Evolutionary conservation across 2,797 vertebrate species (phyloP).

Genomic region (Xenopus petersii): DNA sequence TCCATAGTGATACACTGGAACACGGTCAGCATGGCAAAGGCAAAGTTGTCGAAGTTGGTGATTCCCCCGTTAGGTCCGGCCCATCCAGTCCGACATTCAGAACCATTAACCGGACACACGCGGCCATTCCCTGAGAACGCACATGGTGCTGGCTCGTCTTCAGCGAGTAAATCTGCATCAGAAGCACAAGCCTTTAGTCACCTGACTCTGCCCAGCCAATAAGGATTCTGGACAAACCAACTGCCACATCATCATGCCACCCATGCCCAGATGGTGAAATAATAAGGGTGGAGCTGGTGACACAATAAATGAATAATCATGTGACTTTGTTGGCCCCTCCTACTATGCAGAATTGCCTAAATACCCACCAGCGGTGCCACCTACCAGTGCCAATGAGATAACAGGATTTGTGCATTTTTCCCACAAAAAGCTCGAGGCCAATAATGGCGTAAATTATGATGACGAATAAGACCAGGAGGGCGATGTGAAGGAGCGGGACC

Average conservation of each 20-base stretch:
- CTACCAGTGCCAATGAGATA: conserved; percentile 83
- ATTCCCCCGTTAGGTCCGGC: conserved; percentile 94
- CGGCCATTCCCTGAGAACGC: conserved; percentile 95
- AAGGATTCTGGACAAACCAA: too few species aligned
- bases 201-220: too few species aligned
- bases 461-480: conserved; percentile 97
- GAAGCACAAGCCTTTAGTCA: not conserved
- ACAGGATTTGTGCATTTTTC: conserved; percentile 98
- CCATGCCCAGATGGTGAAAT: too few species aligned
- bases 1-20: conserved; percentile 99
- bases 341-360: not conserved
- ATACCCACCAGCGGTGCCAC: conserved; percentile 34
- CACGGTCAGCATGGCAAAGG: conserved; percentile 97
- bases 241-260: too few species aligned
- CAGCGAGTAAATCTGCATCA: conserved; percentile 75
- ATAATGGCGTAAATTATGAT: conserved; percentile 99
- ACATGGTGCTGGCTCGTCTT: conserved; percentile 94
- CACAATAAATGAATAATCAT: too few species aligned
- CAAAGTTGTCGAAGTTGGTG: conserved; percentile 98
- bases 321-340: too few species aligned
- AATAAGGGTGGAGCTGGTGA: too few species aligned
- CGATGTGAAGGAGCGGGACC: conserved; percentile 97
- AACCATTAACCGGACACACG: conserved; percentile 86
- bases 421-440: conserved; percentile 98
- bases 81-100: conserved; percentile 91